Evolutionary conservation across 2,113 vertebrate species (phyloP).

Genomic region (Platysternon megacephalum): DNA sequence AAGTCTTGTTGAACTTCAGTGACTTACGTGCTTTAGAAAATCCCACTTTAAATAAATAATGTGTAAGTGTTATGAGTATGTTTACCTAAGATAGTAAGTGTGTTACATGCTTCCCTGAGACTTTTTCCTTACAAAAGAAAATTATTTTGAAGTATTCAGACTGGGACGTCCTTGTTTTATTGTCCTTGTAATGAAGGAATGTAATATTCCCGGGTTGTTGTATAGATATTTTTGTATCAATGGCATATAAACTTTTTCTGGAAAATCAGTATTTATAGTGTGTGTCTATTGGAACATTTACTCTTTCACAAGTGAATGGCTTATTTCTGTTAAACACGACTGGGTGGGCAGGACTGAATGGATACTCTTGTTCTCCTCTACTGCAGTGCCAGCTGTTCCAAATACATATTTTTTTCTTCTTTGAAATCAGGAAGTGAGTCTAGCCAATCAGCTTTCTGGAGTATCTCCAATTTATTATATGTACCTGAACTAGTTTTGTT

Average conservation of each 20-base stretch:
- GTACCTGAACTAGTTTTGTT: background rate
- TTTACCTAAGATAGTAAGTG: background rate
- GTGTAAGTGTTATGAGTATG: background rate
- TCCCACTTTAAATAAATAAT: background rate
- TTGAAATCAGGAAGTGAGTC: background rate
- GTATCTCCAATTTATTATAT: background rate
- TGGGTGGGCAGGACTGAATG: background rate
- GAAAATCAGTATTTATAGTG: background rate
- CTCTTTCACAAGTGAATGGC: background rate
- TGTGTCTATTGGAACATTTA: background rate
- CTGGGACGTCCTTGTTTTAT: background rate
- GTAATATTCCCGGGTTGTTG: background rate
- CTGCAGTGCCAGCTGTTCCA: background rate
- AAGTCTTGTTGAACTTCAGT: background rate
- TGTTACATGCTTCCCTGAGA: background rate
- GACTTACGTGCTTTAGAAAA: background rate
- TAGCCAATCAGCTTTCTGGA: background rate
- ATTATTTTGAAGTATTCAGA: background rate
- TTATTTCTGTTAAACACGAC: background rate
- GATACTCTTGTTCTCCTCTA: background rate
- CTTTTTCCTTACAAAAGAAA: background rate
- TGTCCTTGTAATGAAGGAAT: background rate
- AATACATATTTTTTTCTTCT: background rate
- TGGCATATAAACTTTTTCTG: background rate
- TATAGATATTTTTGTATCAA: background rate